Evolutionary conservation across 2,797 vertebrate species (phyloP).

Genomic region (Semaprochilodus insignis): DNA sequence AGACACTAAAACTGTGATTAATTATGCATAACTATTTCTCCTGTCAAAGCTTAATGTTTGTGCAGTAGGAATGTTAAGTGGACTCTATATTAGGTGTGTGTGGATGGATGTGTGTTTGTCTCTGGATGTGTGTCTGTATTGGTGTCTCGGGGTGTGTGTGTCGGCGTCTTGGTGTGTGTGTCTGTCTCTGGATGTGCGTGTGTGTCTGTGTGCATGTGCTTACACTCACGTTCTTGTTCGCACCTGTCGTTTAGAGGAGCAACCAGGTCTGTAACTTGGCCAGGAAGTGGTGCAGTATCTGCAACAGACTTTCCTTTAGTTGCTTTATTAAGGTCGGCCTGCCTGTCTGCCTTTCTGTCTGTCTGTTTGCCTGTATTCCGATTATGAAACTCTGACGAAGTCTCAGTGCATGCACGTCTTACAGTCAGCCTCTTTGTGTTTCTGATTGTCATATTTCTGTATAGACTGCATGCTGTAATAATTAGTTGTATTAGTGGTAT

Average conservation of each 20-base stretch:
- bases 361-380: no score
- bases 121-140: no score
- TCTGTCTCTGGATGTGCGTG: no score
- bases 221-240: not conserved
- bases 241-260: conserved; percentile 39
- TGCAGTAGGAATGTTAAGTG: not conserved
- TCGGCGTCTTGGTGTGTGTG: no score
- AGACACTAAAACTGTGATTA: not conserved
- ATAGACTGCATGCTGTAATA: no score
- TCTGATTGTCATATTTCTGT: not conserved
- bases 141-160: not conserved
- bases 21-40: not conserved
- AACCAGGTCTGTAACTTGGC: conserved; percentile 22
- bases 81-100: not conserved
- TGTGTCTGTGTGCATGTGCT: conserved; percentile 4
- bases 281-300: conserved; percentile 48
- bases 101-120: no score
- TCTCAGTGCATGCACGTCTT: not conserved
- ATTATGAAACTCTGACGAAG: no score
- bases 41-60: not conserved
- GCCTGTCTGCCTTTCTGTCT: not conserved
- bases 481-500: no score
- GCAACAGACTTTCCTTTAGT: conserved; percentile 9
- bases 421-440: conserved; percentile 30
- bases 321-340: not conserved